Evolutionary conservation across 35 echinoderm and acorn worm species (phyloP).

Genomic region (Chiridota heheva): DNA sequence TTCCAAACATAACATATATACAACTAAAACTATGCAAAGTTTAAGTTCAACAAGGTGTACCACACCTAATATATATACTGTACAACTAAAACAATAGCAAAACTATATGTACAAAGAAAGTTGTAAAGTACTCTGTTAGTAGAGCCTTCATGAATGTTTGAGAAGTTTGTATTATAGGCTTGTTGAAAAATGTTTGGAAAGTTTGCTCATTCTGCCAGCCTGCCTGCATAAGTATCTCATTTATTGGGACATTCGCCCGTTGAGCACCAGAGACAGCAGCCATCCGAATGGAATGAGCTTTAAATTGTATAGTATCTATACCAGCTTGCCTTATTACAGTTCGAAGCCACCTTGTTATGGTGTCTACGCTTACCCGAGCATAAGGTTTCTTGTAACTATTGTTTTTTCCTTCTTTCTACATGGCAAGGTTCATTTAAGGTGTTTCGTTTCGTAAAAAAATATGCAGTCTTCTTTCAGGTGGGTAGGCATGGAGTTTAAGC

Average conservation of each 20-base stretch:
- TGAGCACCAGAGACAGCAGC: constrained; percentile 7
- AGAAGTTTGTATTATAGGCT: no score
- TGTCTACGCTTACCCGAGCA: background rate
- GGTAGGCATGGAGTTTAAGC: constrained; percentile 39
- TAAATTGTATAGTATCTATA: constrained; percentile 16
- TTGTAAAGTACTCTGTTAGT: no score
- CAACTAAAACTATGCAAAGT: no score
- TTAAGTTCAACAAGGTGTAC: no score
- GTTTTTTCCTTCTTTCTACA: constrained; percentile 18
- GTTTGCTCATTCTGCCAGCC: background rate
- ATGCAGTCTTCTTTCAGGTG: constrained; percentile 13
- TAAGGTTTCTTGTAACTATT: constrained; percentile 38
- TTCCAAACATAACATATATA: no score
- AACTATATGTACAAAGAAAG: no score
- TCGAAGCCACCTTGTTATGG: background rate
- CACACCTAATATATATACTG: no score
- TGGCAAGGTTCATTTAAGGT: constrained; percentile 5
- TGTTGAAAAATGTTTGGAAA: constrained; percentile 40
- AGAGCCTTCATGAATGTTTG: no score
- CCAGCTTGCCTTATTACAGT: constrained; percentile 16
- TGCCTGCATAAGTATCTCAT: constrained; percentile 27
- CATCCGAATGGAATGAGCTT: constrained; percentile 14
- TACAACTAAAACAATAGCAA: no score
- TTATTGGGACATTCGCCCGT: constrained; percentile 3
- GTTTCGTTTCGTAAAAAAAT: background rate